Evolutionary conservation across 2,113 vertebrate species (phyloP).

Genomic region (Oplegnathus fasciatus): DNA sequence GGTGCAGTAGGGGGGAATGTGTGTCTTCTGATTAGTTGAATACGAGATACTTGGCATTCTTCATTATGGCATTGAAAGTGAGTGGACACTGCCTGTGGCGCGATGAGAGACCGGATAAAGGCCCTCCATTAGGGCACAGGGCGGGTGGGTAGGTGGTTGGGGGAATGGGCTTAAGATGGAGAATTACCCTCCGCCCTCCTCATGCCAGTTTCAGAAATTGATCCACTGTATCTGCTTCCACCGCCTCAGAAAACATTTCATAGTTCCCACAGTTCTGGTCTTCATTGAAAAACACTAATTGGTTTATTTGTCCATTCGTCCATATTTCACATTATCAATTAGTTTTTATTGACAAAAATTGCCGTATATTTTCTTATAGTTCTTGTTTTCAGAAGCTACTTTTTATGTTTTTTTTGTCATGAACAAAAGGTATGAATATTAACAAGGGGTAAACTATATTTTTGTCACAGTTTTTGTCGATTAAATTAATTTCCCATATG

Average conservation of each 20-base stretch:
- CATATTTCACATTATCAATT: too few relatives aligned
- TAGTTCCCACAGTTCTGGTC: too few relatives aligned
- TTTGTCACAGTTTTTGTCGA: background rate
- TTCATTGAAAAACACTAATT: too few relatives aligned
- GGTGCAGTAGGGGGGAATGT: constrained; percentile 55
- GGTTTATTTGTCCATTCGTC: too few relatives aligned
- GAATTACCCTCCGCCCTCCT: constrained; percentile 58
- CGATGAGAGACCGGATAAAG: constrained; percentile 57
- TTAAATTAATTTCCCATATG: background rate
- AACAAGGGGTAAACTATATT: background rate
- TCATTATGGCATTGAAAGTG: constrained; percentile 77
- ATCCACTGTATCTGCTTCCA: constrained; percentile 92
- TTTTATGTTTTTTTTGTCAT: background rate
- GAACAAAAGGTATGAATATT: background rate
- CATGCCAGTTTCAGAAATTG: constrained; percentile 96
- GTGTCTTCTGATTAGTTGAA: constrained; percentile 67
- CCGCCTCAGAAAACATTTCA: constrained; percentile 92
- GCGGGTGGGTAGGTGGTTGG: too few relatives aligned
- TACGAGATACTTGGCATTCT: constrained; percentile 85
- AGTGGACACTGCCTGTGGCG: constrained; percentile 74
- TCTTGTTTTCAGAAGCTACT: background rate
- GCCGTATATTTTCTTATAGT: too few relatives aligned
- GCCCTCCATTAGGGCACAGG: constrained; percentile 26
- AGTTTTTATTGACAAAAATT: too few relatives aligned
- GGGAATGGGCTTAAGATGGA: constrained; percentile 29